Conservation (phyloP, 2,113 vertebrate genomes). For the Dissostichus mawsoni region DNA sequence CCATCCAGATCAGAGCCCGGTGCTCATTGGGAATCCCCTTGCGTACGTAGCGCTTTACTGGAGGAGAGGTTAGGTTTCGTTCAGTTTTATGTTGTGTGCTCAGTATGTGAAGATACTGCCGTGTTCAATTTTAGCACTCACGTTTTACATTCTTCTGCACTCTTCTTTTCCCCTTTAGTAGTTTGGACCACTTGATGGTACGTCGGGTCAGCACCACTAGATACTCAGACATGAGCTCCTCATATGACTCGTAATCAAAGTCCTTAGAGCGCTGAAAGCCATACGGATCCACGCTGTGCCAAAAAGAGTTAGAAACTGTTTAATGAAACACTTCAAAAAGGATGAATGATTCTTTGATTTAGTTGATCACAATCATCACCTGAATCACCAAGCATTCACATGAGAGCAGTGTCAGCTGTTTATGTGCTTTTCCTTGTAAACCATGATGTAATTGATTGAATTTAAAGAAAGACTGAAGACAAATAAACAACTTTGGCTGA, state of each 20-base stretch:
- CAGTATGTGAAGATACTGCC: background rate
- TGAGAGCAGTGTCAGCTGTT: background rate
- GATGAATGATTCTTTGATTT: background rate
- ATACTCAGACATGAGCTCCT: constrained; percentile 92
- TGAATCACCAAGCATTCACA: background rate
- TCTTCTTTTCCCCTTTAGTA: constrained; percentile 84
- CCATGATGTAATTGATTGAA: background rate
- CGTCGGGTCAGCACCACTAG: constrained; percentile 90
- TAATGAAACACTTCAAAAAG: background rate
- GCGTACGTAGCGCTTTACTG: constrained; percentile 97
- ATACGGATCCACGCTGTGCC: constrained; percentile 89
- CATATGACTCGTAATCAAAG: constrained; percentile 89
- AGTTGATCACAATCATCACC: background rate
- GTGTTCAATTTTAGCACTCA: constrained; percentile 66
- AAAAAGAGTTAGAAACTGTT: background rate
- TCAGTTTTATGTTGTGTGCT: background rate
- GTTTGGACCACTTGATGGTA: constrained; percentile 92
- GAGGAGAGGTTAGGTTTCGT: background rate
- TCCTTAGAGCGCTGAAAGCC: constrained; percentile 91
- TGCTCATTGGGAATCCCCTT: constrained; percentile 95
- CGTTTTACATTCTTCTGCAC: constrained; percentile 88
- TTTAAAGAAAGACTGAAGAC: background rate
- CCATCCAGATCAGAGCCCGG: constrained; percentile 92
- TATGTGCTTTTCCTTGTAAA: background rate
- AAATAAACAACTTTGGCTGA: background rate